Conservation (phyloP, 2,113 vertebrate species). For the Myotis lucifugus region DNA sequence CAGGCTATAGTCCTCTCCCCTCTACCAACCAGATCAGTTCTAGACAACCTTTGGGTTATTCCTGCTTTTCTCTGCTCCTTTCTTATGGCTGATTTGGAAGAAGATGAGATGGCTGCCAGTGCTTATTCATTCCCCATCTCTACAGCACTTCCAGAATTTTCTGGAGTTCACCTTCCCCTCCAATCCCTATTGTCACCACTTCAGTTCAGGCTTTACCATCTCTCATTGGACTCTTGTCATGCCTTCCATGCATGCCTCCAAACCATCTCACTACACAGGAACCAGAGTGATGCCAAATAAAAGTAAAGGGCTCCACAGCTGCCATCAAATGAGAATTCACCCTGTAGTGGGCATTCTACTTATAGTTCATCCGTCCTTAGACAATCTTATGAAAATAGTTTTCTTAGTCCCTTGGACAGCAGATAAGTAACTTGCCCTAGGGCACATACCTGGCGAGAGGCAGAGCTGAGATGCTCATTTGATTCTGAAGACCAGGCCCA, state of each 20-base stretch:
- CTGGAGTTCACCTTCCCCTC: background rate
- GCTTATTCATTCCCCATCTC: background rate
- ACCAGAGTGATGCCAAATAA: background rate
- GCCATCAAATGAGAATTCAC: background rate
- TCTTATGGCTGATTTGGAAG: background rate
- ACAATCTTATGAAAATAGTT: background rate
- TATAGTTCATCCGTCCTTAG: background rate
- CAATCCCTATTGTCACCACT: background rate
- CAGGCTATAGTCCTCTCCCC: background rate
- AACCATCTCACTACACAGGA: background rate
- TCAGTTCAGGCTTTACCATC: background rate
- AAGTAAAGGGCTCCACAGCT: background rate
- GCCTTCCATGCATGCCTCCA: background rate
- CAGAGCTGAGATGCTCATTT: background rate
- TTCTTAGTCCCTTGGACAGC: background rate
- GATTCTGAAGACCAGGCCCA: background rate
- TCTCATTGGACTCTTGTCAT: background rate
- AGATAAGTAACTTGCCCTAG: background rate
- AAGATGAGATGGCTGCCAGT: background rate
- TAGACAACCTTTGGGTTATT: background rate
- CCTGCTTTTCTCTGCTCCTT: background rate
- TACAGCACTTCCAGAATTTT: background rate
- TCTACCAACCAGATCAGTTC: background rate
- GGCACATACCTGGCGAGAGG: background rate
- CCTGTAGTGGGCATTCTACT: background rate